These are phyloP conservation scores for Odontothrips loti DNA, from an alignment of 2,888 invertebrate species.

Conservation along the genomic window DNA sequence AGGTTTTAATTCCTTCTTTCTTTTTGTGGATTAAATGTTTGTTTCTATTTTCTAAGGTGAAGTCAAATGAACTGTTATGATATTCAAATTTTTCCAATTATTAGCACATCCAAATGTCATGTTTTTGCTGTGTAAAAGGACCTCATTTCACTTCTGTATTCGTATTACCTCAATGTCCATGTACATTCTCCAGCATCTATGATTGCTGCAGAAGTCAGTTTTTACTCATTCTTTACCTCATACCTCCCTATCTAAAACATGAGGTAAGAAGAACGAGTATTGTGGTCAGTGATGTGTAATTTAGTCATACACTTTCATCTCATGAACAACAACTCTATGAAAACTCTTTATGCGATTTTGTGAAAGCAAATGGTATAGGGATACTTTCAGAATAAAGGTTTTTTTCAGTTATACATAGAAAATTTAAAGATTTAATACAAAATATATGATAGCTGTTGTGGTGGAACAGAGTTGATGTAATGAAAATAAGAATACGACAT, in stretches of 20 bases:
- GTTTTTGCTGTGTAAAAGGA: constrained; percentile 6
- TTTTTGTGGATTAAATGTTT: constrained; percentile 1
- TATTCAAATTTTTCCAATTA: neutral
- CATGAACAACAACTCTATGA: too few species aligned
- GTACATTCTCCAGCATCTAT: neutral
- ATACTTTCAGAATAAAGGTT: too few species aligned
- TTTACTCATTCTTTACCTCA: neutral
- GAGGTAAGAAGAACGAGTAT: too few species aligned
- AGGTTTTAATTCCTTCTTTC: neutral
- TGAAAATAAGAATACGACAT: too few species aligned
- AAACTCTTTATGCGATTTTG: too few species aligned
- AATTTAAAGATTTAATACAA: too few species aligned
- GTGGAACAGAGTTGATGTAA: too few species aligned
- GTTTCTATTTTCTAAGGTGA: constrained; percentile 18
- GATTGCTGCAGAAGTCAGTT: neutral
- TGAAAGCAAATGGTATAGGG: too few species aligned
- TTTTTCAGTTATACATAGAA: too few species aligned
- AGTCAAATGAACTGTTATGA: constrained; percentile 18
- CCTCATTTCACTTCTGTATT: neutral
- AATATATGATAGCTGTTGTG: neutral
- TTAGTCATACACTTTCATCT: too few species aligned
- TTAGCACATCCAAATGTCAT: constrained; percentile 7
- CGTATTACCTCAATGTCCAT: neutral
- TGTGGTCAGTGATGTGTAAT: too few species aligned
- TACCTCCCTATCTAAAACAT: too few species aligned